A percentile compares a stretch with the other conserved stretches of the same genome.
phyloP scores from a whole-genome alignment of 1,140 invertebrate genomes.

The Zophobas atratus region DNA sequence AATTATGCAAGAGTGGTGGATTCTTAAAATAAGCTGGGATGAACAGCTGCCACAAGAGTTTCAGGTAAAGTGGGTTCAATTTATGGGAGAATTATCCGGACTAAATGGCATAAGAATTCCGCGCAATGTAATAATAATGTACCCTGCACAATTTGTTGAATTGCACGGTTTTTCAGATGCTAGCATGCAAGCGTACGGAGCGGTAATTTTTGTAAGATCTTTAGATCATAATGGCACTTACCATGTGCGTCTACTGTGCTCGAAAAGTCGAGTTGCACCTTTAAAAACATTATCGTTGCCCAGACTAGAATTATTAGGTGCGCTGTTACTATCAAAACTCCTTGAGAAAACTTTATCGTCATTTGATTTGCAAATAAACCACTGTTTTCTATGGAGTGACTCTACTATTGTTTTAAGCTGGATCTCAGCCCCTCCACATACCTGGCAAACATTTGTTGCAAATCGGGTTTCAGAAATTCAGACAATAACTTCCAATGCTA shows the following conservation, averaged over 20 bases:
- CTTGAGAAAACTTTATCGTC: conserved; percentile 18
- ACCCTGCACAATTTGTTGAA: conserved; percentile 42
- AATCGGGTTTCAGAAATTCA: conserved; percentile 44
- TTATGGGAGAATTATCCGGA: conserved; percentile 47
- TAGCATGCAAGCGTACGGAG: conserved; percentile 58
- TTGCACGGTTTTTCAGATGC: conserved; percentile 62
- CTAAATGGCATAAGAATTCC: too few species aligned
- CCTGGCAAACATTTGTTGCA: conserved; percentile 10
- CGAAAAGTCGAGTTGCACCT: conserved; percentile 61
- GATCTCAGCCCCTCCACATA: conserved; percentile 2
- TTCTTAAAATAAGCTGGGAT: conserved; percentile 67
- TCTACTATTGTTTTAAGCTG: conserved; percentile 46
- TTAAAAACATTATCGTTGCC: conserved; percentile 60
- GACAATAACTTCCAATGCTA: conserved; percentile 46
- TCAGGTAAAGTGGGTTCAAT: conserved; percentile 48
- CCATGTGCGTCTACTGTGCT: conserved; percentile 44
- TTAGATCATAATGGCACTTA: not conserved
- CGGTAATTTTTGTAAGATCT: conserved; percentile 57
- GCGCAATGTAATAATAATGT: too few species aligned
- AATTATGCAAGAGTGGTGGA: conserved; percentile 68
- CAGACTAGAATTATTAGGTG: conserved; percentile 61
- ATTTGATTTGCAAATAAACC: conserved; percentile 11
- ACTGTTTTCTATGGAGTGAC: conserved; percentile 44
- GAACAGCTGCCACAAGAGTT: conserved; percentile 60
- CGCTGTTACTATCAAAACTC: conserved; percentile 53